Evolutionary conservation across 2,113 vertebrate species (phyloP).

Genomic region (Stigmatopora nigra): DNA sequence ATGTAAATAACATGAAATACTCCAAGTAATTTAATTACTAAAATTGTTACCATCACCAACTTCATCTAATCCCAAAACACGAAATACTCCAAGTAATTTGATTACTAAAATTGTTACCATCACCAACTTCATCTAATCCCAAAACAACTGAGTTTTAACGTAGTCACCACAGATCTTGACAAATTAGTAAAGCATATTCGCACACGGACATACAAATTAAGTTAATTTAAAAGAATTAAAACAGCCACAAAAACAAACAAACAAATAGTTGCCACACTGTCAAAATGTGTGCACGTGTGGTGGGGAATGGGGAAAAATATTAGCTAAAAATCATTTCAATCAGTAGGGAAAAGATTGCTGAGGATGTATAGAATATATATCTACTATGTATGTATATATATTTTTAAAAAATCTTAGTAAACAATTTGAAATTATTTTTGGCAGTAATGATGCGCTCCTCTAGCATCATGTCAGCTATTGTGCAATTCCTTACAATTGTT

Average conservation of each 20-base stretch:
- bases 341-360: not conserved
- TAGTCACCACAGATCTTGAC: constrained; percentile 11
- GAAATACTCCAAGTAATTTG: too few species aligned
- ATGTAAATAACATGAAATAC: constrained; percentile 22
- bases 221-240: too few species aligned
- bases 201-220: too few species aligned
- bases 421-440: constrained; percentile 14
- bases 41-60: constrained; percentile 31
- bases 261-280: too few species aligned
- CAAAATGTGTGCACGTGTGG: too few species aligned
- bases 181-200: constrained; percentile 7
- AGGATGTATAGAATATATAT: not conserved
- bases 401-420: constrained; percentile 5
- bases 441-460: constrained; percentile 39
- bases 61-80: too few species aligned
- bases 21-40: constrained; percentile 26
- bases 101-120: too few species aligned
- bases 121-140: constrained; percentile 25
- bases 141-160: constrained; percentile 32
- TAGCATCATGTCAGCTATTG: constrained; percentile 29
- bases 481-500: constrained; percentile 48
- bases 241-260: too few species aligned
- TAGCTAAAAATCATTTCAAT: constrained; percentile 1
- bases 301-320: not conserved
- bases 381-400: too few species aligned